phyloP scores from a whole-genome alignment of 2,888 invertebrate species.

The Apodemia zela region DNA sequence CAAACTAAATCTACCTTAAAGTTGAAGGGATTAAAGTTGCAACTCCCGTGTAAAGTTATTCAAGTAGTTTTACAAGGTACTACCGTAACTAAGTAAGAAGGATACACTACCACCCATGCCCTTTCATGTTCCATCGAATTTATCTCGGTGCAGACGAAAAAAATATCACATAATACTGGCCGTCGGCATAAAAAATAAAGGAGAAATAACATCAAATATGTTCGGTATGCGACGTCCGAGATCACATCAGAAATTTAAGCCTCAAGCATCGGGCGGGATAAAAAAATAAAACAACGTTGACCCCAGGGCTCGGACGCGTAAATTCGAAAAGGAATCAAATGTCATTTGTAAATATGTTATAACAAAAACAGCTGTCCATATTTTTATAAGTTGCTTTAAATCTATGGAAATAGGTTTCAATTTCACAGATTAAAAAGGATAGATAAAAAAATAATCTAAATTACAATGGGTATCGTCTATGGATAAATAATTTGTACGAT shows the following conservation, averaged over 20 bases:
- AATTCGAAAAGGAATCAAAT: conserved; percentile 75
- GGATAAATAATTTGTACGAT: background rate
- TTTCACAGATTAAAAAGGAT: conserved; percentile 10
- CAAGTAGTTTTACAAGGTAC: conserved; percentile 14
- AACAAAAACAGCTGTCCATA: conserved; percentile 11
- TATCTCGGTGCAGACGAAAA: conserved; percentile 53
- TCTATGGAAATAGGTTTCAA: conserved; percentile 1
- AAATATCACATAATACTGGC: conserved; percentile 42
- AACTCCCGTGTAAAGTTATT: conserved; percentile 16
- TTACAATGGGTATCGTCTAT: background rate
- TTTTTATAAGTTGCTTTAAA: conserved; percentile 11
- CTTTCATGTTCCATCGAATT: conserved; percentile 47
- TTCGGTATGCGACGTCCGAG: conserved; percentile 71
- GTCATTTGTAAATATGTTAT: conserved; percentile 48
- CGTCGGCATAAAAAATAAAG: conserved; percentile 40
- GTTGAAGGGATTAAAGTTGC: conserved; percentile 4
- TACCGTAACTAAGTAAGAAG: conserved; percentile 24
- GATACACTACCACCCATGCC: conserved; percentile 33
- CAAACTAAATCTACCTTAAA: conserved; percentile 21
- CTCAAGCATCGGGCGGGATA: conserved; percentile 59
- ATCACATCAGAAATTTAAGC: conserved; percentile 77
- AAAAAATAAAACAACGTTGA: conserved; percentile 52
- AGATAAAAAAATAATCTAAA: background rate
- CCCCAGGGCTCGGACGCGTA: conserved; percentile 64
- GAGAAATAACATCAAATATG: conserved; percentile 72